Evolutionary conservation across 2,113 vertebrate species (phyloP).

Genomic region (Lipotes vexillifer): DNA sequence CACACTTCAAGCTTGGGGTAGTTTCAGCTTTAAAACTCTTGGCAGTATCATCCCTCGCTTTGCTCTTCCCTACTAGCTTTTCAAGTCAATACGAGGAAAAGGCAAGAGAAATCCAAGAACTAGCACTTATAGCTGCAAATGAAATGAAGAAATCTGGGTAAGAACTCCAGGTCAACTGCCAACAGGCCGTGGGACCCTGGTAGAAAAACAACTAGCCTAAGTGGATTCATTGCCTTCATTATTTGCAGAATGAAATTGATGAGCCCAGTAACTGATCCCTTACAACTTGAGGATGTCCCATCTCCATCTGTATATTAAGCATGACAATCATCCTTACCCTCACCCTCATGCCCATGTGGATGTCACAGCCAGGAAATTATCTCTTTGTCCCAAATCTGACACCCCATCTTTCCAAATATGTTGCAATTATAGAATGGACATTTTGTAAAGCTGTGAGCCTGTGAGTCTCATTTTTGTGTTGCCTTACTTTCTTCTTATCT

Average conservation of each 20-base stretch:
- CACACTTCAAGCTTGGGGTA: fast-evolving
- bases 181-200: background rate
- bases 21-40: fast-evolving
- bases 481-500: background rate
- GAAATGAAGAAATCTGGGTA: background rate
- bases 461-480: background rate
- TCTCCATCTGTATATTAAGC: background rate
- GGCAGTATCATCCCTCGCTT: fast-evolving
- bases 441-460: background rate
- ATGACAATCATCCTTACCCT: background rate
- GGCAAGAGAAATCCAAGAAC: background rate
- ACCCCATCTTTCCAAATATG: background rate
- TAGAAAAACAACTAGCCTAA: background rate
- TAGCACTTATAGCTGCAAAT: background rate
- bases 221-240: background rate
- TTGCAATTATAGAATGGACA: background rate
- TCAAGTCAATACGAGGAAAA: background rate
- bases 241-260: background rate
- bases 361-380: background rate
- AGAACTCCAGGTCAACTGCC: background rate
- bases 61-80: background rate
- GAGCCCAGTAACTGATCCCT: background rate
- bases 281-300: fast-evolving
- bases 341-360: too few relatives aligned
- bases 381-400: background rate